These are phyloP conservation scores for Bombus confusus DNA, from an alignment of 1,140 invertebrate genomes.

Conservation along the genomic window DNA sequence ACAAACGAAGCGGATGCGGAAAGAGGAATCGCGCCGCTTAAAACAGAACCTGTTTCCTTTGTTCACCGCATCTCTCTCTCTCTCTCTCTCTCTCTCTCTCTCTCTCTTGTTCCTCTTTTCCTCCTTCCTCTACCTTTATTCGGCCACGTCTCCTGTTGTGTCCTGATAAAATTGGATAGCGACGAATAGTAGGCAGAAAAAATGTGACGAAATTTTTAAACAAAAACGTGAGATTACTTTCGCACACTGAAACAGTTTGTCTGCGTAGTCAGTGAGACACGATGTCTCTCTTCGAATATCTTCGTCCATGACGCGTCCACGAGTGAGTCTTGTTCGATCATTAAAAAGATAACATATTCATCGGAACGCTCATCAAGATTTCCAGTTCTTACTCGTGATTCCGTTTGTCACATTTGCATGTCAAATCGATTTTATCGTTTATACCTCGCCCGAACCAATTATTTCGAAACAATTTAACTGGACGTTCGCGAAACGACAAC, in stretches of 20 bases:
- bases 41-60: slow-evolving; percentile 18
- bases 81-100: neutral
- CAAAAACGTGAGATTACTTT: neutral
- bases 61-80: neutral
- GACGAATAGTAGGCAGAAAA: neutral
- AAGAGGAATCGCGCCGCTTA: slow-evolving; percentile 5
- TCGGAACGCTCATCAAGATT: neutral
- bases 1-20: neutral
- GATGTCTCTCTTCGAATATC: neutral
- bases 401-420: neutral
- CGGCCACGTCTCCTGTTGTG: neutral
- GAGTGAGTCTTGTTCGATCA: neutral
- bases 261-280: neutral
- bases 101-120: neutral
- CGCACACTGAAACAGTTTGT: neutral
- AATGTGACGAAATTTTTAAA: neutral
- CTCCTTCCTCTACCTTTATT: neutral
- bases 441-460: neutral
- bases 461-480: neutral
- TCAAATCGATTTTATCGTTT: neutral
- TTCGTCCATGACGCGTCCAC: neutral
- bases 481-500: neutral
- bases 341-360: neutral
- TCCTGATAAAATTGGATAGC: neutral
- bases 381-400: neutral